Percentiles rank a stretch among this genome's conserved stretches.
These are phyloP conservation scores for Spodoptera litura DNA, from an alignment of 1,140 invertebrate genomes.

Conservation along the genomic window DNA sequence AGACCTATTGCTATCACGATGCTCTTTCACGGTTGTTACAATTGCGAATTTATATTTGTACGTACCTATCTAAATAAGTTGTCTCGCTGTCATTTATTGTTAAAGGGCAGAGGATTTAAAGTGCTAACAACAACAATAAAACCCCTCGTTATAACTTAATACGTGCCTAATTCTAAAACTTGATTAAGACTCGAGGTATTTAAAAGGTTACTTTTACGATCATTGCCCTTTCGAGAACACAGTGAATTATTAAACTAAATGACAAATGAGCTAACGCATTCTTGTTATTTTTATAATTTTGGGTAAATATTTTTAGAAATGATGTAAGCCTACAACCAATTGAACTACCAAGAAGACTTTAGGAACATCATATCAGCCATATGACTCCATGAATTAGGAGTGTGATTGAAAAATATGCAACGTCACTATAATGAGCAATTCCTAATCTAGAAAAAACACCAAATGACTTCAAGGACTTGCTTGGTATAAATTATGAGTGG, in stretches of 20 bases:
- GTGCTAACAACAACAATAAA: too few relatives aligned
- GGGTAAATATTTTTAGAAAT: too few relatives aligned
- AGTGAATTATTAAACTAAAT: too few relatives aligned
- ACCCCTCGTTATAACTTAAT: too few relatives aligned
- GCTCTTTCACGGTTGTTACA: slow-evolving; percentile 59
- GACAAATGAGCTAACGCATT: too few relatives aligned
- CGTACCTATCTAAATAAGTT: neutral
- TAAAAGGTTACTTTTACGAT: slow-evolving; percentile 2
- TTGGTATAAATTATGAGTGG: neutral
- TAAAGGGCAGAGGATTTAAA: too few relatives aligned
- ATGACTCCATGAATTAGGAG: slow-evolving; percentile 14
- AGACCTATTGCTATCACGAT: slow-evolving; percentile 54
- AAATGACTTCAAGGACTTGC: slow-evolving; percentile 5
- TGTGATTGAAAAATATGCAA: slow-evolving; percentile 31
- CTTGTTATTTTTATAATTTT: neutral
- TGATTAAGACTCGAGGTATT: neutral
- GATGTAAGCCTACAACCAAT: too few relatives aligned
- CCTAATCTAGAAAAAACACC: slow-evolving; percentile 6
- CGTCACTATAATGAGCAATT: slow-evolving; percentile 32
- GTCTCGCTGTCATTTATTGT: neutral
- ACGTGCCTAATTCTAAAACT: too few relatives aligned
- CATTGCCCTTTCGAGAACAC: neutral
- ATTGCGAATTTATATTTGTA: neutral
- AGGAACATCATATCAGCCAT: neutral
- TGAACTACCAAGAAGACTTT: neutral